These are phyloP conservation scores for Drosophila arawakana DNA, from an alignment of 1,140 invertebrate species.

Conservation along the genomic window DNA sequence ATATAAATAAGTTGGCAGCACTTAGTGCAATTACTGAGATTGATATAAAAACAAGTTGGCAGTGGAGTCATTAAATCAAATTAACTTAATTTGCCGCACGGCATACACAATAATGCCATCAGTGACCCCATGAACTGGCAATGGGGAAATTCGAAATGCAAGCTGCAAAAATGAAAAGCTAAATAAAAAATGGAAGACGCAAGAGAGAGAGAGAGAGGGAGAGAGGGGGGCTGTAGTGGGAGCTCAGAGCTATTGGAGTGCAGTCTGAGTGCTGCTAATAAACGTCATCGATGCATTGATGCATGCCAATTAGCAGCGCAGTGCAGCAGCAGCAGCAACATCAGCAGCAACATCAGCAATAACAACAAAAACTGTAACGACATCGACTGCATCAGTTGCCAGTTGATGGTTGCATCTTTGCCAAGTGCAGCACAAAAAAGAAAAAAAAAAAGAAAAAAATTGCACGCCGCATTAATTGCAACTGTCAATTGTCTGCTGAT, in stretches of 20 bases:
- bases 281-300: constrained; percentile 81
- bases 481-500: constrained; percentile 60
- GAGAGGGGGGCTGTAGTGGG: neutral
- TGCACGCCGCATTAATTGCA: constrained; percentile 76
- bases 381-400: constrained; percentile 1
- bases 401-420: constrained; percentile 55
- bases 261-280: constrained; percentile 74
- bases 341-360: neutral
- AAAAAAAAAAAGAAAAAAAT: constrained; percentile 13
- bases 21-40: constrained; percentile 9
- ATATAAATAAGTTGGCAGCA: constrained; percentile 18
- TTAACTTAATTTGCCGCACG: constrained; percentile 76
- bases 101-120: constrained; percentile 73
- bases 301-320: constrained; percentile 75
- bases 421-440: constrained; percentile 43
- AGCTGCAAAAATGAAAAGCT: neutral
- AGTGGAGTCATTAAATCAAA: constrained; percentile 69
- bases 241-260: constrained; percentile 20
- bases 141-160: neutral
- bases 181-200: too few species aligned
- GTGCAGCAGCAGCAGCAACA: constrained; percentile 4
- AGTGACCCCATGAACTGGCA: constrained; percentile 5
- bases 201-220: neutral
- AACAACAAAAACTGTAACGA: constrained; percentile 7
- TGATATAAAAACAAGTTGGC: constrained; percentile 20